phyloP scores from a whole-genome alignment of 2,113 vertebrate species.

The Burhinus bistriatus region DNA sequence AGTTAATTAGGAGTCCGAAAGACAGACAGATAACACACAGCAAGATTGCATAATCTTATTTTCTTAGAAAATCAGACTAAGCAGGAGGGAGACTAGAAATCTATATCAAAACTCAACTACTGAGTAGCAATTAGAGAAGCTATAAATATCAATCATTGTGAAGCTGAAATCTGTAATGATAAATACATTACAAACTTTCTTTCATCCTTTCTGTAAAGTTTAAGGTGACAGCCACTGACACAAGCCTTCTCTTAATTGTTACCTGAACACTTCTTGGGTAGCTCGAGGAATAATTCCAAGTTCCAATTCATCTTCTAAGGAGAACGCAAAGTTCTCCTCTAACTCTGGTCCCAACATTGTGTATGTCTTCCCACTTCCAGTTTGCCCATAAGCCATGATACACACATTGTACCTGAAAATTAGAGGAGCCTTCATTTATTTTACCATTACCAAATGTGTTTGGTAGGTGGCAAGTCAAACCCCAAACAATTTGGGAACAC shows the following conservation, averaged over 20 bases:
- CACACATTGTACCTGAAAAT: constrained; percentile 84
- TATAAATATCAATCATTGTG: background rate
- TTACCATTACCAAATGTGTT: background rate
- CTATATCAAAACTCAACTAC: background rate
- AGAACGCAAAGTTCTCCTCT: background rate
- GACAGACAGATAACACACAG: background rate
- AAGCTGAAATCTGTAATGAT: background rate
- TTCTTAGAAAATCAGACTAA: background rate
- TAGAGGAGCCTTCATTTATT: background rate
- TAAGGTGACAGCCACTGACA: background rate
- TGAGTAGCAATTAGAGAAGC: background rate
- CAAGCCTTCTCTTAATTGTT: background rate
- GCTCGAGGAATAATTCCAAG: constrained; percentile 83
- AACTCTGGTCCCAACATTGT: constrained; percentile 82
- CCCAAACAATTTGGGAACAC: background rate
- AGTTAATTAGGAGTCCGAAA: background rate
- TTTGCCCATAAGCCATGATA: constrained; percentile 88
- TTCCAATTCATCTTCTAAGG: constrained; percentile 23
- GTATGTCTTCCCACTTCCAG: constrained; percentile 87
- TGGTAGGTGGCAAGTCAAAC: background rate
- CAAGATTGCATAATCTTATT: background rate
- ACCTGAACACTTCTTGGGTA: constrained; percentile 82
- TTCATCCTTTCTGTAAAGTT: background rate
- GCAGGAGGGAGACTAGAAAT: background rate
- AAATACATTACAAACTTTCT: background rate